These are phyloP conservation scores for Halcyon smyrnensis DNA, from an alignment of 2,797 vertebrate species.

Conservation along the genomic window DNA sequence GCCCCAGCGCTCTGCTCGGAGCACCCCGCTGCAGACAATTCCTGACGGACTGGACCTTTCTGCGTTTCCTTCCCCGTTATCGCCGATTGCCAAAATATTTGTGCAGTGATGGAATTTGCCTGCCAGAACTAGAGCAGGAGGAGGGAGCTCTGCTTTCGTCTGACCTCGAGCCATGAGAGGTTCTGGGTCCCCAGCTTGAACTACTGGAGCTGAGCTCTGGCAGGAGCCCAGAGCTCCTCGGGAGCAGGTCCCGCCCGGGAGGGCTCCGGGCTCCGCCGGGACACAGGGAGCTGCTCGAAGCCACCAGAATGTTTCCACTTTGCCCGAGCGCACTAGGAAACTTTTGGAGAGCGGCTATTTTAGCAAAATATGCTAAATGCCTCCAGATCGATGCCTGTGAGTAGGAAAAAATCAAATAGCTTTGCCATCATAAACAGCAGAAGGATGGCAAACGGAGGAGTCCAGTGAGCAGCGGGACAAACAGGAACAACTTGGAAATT, in stretches of 20 bases:
- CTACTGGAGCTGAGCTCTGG: constrained; percentile 39
- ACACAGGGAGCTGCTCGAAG: not conserved
- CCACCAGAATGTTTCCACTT: constrained; percentile 39
- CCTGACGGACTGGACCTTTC: not conserved
- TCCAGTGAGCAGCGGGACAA: constrained; percentile 7
- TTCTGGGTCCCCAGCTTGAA: constrained; percentile 6
- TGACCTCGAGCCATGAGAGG: constrained; percentile 41
- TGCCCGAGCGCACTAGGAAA: not conserved
- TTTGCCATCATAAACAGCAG: constrained; percentile 51
- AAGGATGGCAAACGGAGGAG: constrained; percentile 39
- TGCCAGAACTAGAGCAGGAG: constrained; percentile 64
- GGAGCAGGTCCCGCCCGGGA: not conserved
- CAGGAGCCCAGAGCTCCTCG: not conserved
- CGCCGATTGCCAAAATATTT: constrained; percentile 67
- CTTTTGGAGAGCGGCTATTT: constrained; percentile 12
- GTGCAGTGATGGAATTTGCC: constrained; percentile 64
- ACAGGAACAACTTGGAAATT: constrained; percentile 59
- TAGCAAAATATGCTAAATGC: constrained; percentile 48
- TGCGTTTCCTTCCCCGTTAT: constrained; percentile 60
- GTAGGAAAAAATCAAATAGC: constrained; percentile 26
- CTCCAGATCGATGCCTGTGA: constrained; percentile 51
- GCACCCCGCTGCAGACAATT: constrained; percentile 16
- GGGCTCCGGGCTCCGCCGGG: not conserved
- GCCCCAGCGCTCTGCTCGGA: not conserved
- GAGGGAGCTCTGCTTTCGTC: constrained; percentile 49